Base-by-base conservation (phyloP, 2,888 invertebrate species). In the Microctonus brassicae region DNA sequence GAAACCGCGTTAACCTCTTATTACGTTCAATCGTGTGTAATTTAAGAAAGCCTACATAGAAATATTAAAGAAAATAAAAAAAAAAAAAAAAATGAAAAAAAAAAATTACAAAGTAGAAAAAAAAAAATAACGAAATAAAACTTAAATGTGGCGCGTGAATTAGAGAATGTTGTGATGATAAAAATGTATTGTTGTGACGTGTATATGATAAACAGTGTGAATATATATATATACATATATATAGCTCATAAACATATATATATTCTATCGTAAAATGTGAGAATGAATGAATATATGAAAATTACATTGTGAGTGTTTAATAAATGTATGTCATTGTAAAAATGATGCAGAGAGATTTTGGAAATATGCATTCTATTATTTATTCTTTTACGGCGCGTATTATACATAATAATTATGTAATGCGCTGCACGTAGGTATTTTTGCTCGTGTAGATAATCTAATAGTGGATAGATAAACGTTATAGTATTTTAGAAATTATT, bases 1-100 rank as follows among this genome's bases (percentile, higher is more conserved):
- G 87, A n/a, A 86, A 87, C 86, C 87, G 85, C 87, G 86, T 87
- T 87, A 86, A 86, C 87, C 86, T 87, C 86, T 83, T 6, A 82
- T 85, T 86, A 85, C 84, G 82, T 86, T 86, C 86, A 86, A 86
- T 83, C 82, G 82, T 84, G 83, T 84, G 83, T 86, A 84, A 86
- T 85, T 86, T 84, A 84, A 82, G 83, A 82, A 84, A 86, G 83
- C 80, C 82, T 81, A 81, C 76, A 76, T 78, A 73, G 66, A 70
- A 29, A 57, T 61, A 63, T 29, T 70, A 17, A 67, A 58, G 64
- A 68, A 76, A 64, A 72, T 67, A 67, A 72, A 68, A 70, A 66
- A 67, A 66, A 69, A 74, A 55, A 24, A 53, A 63, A 33, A 73
- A 77, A 68, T 65, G 73, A 76, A 78, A 76, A 80, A 80, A n/a